These are phyloP conservation scores for Linnaemya vulpina DNA, from an alignment of 2,888 invertebrate species.

Conservation along the genomic window DNA sequence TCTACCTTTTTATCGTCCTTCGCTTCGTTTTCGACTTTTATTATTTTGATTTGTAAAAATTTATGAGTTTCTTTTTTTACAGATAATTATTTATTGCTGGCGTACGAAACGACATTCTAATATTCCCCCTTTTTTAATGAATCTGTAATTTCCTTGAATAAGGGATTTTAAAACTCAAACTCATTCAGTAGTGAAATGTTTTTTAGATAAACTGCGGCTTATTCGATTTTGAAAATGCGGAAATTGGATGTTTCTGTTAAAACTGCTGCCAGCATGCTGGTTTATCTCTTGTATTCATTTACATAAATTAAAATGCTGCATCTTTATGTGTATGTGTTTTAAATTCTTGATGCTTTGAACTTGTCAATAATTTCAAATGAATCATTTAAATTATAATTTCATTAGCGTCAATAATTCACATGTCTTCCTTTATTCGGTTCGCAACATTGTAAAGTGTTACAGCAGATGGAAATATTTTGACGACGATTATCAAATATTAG, in stretches of 20 bases:
- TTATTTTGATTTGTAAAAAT: conserved; percentile 25
- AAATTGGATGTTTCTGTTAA: conserved; percentile 74
- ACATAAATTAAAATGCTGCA: conserved; percentile 1
- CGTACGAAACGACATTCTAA: conserved; percentile 13
- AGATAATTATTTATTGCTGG: conserved; percentile 26
- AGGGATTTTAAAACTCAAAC: background rate
- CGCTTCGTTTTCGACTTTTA: conserved; percentile 3
- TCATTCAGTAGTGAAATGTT: background rate
- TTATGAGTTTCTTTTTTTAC: conserved; percentile 29
- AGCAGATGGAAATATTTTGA: no score
- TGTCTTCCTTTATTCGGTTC: background rate
- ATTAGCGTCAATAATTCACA: conserved; percentile 10
- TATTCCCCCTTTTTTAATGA: conserved; percentile 1
- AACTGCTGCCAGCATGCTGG: conserved; percentile 5
- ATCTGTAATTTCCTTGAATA: conserved; percentile 54
- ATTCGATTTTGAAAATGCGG: conserved; percentile 74
- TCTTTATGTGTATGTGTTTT: background rate
- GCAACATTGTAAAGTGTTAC: background rate
- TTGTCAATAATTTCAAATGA: background rate
- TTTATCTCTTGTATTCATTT: conserved; percentile 10
- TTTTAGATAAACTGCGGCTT: conserved; percentile 10
- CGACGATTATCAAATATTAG: no score
- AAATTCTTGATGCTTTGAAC: background rate
- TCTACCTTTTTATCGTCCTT: conserved; percentile 13
- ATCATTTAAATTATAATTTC: background rate